Conservation (phyloP, 1,140 invertebrate species). For the Halotydeus destructor region DNA sequence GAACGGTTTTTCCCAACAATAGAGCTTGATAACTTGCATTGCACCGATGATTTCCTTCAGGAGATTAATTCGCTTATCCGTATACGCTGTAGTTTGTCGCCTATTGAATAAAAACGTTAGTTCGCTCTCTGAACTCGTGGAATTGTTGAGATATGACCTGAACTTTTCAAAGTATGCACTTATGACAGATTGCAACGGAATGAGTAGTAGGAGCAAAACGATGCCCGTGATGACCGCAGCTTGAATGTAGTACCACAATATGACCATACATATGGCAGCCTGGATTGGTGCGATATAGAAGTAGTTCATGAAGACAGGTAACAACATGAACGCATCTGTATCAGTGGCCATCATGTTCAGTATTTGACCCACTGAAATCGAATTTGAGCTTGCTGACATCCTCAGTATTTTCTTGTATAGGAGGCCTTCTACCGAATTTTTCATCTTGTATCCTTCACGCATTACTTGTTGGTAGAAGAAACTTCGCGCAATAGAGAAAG, state of each 20-base stretch:
- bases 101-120: slow-evolving; percentile 27
- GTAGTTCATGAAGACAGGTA: no score
- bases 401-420: slow-evolving; percentile 30
- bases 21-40: slow-evolving; percentile 57
- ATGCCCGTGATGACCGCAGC: slow-evolving; percentile 6
- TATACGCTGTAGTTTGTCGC: slow-evolving; percentile 41
- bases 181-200: background rate
- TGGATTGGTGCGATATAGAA: no score
- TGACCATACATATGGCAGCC: no score
- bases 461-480: slow-evolving; percentile 20
- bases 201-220: slow-evolving; percentile 6
- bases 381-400: slow-evolving; percentile 37
- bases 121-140: no score
- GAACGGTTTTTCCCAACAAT: slow-evolving; percentile 62
- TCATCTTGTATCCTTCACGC: no score
- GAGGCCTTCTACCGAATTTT: no score
- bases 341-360: slow-evolving; percentile 83
- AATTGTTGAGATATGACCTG: background rate
- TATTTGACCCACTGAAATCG: slow-evolving; percentile 61
- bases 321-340: slow-evolving; percentile 28
- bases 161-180: background rate
- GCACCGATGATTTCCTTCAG: slow-evolving; percentile 82
- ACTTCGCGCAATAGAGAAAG: background rate
- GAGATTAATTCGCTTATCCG: slow-evolving; percentile 57
- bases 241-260: slow-evolving; percentile 10